These are phyloP conservation scores for Paralichthys olivaceus DNA, from an alignment of 2,113 vertebrate species.

Conservation along the genomic window DNA sequence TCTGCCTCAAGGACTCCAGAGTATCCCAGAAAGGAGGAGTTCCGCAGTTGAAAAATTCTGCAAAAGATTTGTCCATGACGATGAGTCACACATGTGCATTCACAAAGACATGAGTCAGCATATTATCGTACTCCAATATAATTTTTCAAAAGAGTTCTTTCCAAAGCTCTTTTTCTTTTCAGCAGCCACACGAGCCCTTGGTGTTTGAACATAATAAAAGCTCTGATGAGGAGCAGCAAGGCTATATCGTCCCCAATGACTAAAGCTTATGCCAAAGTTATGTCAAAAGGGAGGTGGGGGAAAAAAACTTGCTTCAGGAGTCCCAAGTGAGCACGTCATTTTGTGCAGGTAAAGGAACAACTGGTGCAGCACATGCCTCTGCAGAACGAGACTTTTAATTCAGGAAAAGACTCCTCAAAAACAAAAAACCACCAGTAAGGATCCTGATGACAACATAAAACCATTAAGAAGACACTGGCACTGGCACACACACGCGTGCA, in stretches of 20 bases:
- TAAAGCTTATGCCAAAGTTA: slow-evolving; percentile 18
- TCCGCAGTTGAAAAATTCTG: slow-evolving; percentile 17
- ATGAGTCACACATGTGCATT: slow-evolving; percentile 16
- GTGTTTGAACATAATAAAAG: slow-evolving; percentile 38
- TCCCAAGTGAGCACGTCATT: slow-evolving; percentile 12
- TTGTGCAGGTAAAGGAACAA: slow-evolving; percentile 23
- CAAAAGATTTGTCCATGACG: slow-evolving; percentile 8
- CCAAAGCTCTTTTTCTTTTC: slow-evolving; percentile 3
- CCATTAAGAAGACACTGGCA: background rate
- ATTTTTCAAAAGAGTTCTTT: slow-evolving; percentile 24
- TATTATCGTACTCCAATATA: slow-evolving; percentile 7
- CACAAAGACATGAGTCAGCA: slow-evolving; percentile 14
- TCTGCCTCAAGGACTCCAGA: slow-evolving; percentile 18
- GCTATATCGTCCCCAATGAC: slow-evolving; percentile 26
- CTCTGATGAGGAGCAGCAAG: slow-evolving; percentile 24
- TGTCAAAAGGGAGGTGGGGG: slow-evolving; percentile 10
- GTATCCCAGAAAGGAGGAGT: background rate
- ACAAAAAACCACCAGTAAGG: slow-evolving; percentile 27
- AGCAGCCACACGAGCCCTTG: slow-evolving; percentile 30
- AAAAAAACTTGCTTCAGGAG: slow-evolving; percentile 2
- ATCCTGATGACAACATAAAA: slow-evolving; percentile 14
- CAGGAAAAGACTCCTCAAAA: slow-evolving; percentile 17
- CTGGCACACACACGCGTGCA: no score
- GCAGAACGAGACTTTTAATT: background rate
- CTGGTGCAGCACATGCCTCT: slow-evolving; percentile 9